Conservation (phyloP, 2,797 vertebrate genomes). For the Falco biarmicus region DNA sequence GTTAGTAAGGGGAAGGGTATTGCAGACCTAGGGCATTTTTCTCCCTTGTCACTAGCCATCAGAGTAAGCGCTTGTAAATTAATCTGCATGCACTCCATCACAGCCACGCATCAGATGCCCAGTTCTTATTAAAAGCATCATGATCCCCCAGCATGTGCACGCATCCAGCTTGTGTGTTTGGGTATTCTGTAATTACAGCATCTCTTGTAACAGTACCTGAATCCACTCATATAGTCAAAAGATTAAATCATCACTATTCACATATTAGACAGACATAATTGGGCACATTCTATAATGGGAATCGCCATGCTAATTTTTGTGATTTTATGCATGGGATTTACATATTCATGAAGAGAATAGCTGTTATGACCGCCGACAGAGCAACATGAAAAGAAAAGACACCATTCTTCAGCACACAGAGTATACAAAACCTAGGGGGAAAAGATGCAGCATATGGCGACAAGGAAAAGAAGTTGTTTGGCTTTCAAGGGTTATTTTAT, state of each 20-base stretch:
- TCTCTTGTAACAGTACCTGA: slow-evolving; percentile 54
- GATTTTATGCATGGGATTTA: slow-evolving; percentile 78
- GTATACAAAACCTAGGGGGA: slow-evolving; percentile 57
- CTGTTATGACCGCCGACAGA: slow-evolving; percentile 75
- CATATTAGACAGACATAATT: slow-evolving; percentile 65
- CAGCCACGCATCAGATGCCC: slow-evolving; percentile 53
- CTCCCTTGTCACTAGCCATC: slow-evolving; percentile 50
- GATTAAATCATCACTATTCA: slow-evolving; percentile 70
- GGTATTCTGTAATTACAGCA: slow-evolving; percentile 61
- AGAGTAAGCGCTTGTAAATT: slow-evolving; percentile 16
- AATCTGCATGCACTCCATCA: slow-evolving; percentile 33
- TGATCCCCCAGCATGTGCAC: slow-evolving; percentile 26
- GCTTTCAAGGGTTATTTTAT: slow-evolving; percentile 56
- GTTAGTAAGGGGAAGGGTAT: slow-evolving; percentile 47
- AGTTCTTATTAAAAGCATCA: slow-evolving; percentile 24
- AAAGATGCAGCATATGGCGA: slow-evolving; percentile 59
- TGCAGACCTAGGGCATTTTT: slow-evolving; percentile 64
- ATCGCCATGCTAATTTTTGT: slow-evolving; percentile 72
- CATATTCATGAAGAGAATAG: slow-evolving; percentile 82
- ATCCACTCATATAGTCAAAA: slow-evolving; percentile 38
- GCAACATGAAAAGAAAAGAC: slow-evolving; percentile 71
- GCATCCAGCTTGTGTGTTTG: slow-evolving; percentile 20
- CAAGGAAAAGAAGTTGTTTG: slow-evolving; percentile 56
- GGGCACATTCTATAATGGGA: slow-evolving; percentile 42
- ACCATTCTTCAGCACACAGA: slow-evolving; percentile 55